These are phyloP conservation scores for Amblyteles armatorius DNA, from an alignment of 2,888 invertebrate species.

Conservation along the genomic window DNA sequence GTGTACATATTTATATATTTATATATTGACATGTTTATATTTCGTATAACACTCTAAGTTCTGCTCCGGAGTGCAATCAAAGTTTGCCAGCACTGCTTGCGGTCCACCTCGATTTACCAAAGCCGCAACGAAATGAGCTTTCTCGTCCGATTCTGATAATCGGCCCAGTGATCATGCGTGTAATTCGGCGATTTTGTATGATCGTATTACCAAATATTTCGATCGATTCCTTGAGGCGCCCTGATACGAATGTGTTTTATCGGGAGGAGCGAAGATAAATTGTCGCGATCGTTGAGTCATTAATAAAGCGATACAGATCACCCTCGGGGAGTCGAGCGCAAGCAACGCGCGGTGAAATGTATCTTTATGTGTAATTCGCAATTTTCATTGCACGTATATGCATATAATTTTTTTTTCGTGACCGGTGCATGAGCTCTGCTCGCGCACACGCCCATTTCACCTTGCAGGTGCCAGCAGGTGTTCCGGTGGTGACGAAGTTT, in stretches of 20 bases:
- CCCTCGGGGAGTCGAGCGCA: not conserved
- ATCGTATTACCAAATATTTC: not conserved
- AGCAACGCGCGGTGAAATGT: not conserved
- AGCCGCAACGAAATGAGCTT: conserved; percentile 32
- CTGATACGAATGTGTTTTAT: not conserved
- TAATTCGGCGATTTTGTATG: not conserved
- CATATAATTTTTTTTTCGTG: conserved; percentile 20
- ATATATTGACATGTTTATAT: conserved; percentile 28
- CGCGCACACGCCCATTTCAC: conserved; percentile 26
- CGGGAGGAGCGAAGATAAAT: not conserved
- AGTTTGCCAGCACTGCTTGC: conserved; percentile 43
- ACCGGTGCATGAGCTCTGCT: conserved; percentile 40
- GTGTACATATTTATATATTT: conserved; percentile 29
- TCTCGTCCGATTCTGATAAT: conserved; percentile 38
- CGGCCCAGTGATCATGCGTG: not conserved
- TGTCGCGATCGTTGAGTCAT: not conserved
- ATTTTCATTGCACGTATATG: not conserved
- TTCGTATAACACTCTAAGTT: conserved; percentile 41
- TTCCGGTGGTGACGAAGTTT: conserved; percentile 43
- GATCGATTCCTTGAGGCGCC: not conserved
- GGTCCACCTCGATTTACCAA: conserved; percentile 38
- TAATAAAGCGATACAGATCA: conserved; percentile 3
- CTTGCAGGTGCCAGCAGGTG: conserved; percentile 57
- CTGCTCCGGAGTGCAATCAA: conserved; percentile 48
- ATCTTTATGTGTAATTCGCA: conserved; percentile 14